Evolutionary conservation across 2,113 vertebrate genomes (phyloP), one percentile per base, ranked within the genome.

Genomic region (Onychostruthus taczanowskii): DNA sequence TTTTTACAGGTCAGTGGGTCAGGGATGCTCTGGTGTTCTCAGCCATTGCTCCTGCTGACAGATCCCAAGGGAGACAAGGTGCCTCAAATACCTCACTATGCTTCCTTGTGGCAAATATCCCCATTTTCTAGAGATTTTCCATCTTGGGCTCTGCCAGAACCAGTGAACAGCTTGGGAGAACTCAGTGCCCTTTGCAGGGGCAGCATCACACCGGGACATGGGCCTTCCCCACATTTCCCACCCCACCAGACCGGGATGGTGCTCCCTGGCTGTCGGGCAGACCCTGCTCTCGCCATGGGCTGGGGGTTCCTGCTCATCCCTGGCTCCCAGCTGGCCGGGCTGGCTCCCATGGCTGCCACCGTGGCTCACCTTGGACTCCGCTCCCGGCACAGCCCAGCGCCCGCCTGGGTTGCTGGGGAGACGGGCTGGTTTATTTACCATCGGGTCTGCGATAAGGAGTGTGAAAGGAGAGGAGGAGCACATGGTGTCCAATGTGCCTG

Each of bases 401-500:
- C 72, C 7, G 55, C 23, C 88, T 35, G 90, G 50, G 95, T 97
- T 97, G 95, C 96, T 96, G 91, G 87, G 94, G 97, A 86, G 92
- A 95, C 90, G 11, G 47, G 63, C 72, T 56, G 93, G 75, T 94
- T 95, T 96, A 95, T 97, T 97, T 94, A 94, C 94, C 91, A 7
- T 95, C 75, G 46, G 89, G 83, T 44, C 73, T 86, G 96, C 21
- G 91, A 94, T 96, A 96, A 95, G 94, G 53, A 93, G 88, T 6
- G 87, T 27, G 89, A 92, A 90, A 94, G 87, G 84, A 85, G 84
- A 90, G 90, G 92, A 13, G 35, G 59, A 90, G 80, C 91, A 89
- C 96, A 75, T 79, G 95, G 95, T 96, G 79, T 96, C 95, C 93
- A 84, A 79, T 92, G 95, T 84, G 93, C 93, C 95, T 95, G 96